Evolutionary conservation across 2,888 invertebrate species (phyloP).

Genomic region (Elmis aenea): DNA sequence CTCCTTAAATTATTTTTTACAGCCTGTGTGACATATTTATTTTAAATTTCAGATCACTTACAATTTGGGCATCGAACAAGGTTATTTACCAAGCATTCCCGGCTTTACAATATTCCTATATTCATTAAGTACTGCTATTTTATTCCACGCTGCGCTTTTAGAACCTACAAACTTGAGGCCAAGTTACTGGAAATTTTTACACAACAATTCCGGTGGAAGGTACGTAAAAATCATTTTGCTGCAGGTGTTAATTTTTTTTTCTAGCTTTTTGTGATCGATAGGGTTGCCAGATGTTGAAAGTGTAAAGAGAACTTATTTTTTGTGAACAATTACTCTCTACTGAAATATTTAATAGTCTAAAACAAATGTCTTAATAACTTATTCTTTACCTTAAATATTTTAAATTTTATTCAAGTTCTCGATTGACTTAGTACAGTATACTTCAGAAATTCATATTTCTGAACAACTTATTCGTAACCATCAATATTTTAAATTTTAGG

Average conservation of each 20-base stretch:
- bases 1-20: slow-evolving; percentile 1
- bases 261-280: too few relatives aligned
- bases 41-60: slow-evolving; percentile 58
- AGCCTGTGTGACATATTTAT: neutral
- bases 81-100: slow-evolving; percentile 61
- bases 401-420: too few relatives aligned
- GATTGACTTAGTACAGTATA: too few relatives aligned
- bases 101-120: slow-evolving; percentile 69
- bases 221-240: slow-evolving; percentile 33
- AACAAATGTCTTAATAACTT: too few relatives aligned
- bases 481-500: too few relatives aligned
- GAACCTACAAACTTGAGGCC: slow-evolving; percentile 73
- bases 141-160: slow-evolving; percentile 72
- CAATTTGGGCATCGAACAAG: slow-evolving; percentile 61
- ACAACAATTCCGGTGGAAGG: slow-evolving; percentile 68
- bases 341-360: too few relatives aligned
- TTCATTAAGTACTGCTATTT: slow-evolving; percentile 68
- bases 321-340: too few relatives aligned
- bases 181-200: slow-evolving; percentile 80
- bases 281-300: too few relatives aligned
- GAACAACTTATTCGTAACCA: too few relatives aligned
- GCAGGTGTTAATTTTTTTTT: slow-evolving; percentile 5
- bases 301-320: too few relatives aligned
- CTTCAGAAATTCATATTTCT: too few relatives aligned
- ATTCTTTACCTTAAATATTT: too few relatives aligned